Conservation (phyloP, 2,888 invertebrate species). For the Hedychridium roseum region DNA sequence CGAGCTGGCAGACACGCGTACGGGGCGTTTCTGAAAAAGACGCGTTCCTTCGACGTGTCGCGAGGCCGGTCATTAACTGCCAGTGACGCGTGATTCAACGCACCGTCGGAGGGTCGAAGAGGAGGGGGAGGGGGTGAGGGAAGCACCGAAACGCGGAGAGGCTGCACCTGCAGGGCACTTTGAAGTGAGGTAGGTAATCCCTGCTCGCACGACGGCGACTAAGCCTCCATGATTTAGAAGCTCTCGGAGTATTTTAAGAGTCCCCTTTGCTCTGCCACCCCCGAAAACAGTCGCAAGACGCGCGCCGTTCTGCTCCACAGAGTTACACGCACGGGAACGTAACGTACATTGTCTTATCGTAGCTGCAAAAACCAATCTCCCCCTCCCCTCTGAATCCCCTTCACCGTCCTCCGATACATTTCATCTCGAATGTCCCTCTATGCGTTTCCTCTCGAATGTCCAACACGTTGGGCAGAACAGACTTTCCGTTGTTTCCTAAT, state of each 20-base stretch:
- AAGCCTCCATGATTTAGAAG: slow-evolving; percentile 63
- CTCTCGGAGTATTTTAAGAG: slow-evolving; percentile 63
- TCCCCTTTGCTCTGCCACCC: slow-evolving; percentile 52
- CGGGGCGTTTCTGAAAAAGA: no score
- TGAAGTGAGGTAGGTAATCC: slow-evolving; percentile 63
- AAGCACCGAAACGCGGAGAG: slow-evolving; percentile 38
- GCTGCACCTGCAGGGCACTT: slow-evolving; percentile 63
- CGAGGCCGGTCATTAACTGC: slow-evolving; percentile 44
- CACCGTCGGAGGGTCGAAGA: slow-evolving; percentile 41
- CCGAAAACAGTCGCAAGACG: slow-evolving; percentile 43
- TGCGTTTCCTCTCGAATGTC: no score
- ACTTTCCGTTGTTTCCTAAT: neutral
- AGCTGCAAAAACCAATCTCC: no score
- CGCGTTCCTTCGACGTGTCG: no score
- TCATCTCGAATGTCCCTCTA: no score
- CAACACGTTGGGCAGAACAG: neutral
- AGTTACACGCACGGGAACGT: no score
- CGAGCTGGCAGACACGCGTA: no score
- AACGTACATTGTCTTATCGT: no score
- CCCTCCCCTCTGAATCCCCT: no score
- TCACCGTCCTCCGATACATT: no score
- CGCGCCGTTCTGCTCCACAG: no score
- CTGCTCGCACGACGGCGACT: slow-evolving; percentile 59
- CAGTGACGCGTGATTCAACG: slow-evolving; percentile 55
- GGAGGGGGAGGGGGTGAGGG: slow-evolving; percentile 21